These are phyloP conservation scores for Orthosia incerta DNA, from an alignment of 2,888 invertebrate genomes.

Conservation along the genomic window DNA sequence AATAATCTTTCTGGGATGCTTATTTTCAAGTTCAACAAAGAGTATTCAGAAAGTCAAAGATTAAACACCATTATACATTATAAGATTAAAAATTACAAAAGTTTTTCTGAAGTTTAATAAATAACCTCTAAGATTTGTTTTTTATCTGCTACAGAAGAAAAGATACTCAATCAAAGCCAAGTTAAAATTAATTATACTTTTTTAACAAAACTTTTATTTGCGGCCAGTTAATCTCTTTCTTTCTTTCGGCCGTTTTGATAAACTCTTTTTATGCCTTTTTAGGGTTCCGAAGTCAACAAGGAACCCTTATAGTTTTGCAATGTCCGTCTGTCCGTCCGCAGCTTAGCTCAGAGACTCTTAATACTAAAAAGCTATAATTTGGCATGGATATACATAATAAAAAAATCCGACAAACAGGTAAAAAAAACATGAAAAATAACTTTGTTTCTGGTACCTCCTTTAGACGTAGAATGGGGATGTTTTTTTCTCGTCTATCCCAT, in stretches of 20 bases:
- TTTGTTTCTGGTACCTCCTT: too few species aligned
- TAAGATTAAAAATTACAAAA: constrained; percentile 19
- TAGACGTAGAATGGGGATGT: too few species aligned
- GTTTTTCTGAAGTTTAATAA: neutral
- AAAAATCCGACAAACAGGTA: too few species aligned
- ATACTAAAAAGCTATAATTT: too few species aligned
- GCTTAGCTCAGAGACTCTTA: too few species aligned
- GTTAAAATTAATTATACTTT: constrained; percentile 34
- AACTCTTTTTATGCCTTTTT: too few species aligned
- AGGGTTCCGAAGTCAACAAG: too few species aligned
- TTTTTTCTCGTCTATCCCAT: too few species aligned
- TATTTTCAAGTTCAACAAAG: neutral
- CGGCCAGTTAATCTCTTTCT: constrained; percentile 7
- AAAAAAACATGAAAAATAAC: too few species aligned
- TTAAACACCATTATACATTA: constrained; percentile 3
- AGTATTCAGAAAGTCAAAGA: constrained; percentile 20
- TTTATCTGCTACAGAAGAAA: constrained; percentile 28
- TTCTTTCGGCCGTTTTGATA: neutral
- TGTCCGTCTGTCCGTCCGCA: too few species aligned
- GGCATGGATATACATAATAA: too few species aligned
- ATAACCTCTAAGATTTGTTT: neutral
- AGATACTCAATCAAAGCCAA: constrained; percentile 17
- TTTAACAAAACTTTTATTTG: constrained; percentile 19
- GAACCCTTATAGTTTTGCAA: too few species aligned
- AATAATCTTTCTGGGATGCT: neutral